Conservation (phyloP, 2,888 invertebrate genomes). For the Mycalesis mineus region DNA sequence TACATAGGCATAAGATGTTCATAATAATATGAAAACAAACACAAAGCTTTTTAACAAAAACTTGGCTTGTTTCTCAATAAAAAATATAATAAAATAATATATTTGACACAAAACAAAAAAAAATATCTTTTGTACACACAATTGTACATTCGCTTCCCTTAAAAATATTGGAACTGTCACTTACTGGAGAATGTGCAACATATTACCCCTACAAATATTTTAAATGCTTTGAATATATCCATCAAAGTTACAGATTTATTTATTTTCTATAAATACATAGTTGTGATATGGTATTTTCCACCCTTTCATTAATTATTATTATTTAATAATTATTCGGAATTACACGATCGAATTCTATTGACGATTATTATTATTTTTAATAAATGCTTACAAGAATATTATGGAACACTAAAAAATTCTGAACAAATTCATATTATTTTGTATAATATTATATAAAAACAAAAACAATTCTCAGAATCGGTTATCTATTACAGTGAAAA, state of each 20-base stretch:
- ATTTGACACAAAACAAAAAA: not conserved
- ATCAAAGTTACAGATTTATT: constrained; percentile 44
- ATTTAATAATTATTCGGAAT: constrained; percentile 27
- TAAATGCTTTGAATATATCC: constrained; percentile 53
- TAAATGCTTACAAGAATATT: constrained; percentile 35
- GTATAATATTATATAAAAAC: constrained; percentile 20
- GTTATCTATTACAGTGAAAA: constrained; percentile 38
- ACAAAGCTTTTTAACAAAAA: not conserved
- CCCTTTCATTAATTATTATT: constrained; percentile 37
- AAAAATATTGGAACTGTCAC: constrained; percentile 2
- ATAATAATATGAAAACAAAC: not conserved
- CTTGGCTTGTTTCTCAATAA: not conserved
- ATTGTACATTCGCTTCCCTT: constrained; percentile 2
- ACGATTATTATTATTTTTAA: constrained; percentile 22
- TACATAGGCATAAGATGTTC: not conserved
- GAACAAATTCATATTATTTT: constrained; percentile 17
- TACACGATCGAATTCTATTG: constrained; percentile 25
- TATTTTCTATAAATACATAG: constrained; percentile 60
- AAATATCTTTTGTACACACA: not conserved
- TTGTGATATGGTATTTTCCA: constrained; percentile 72
- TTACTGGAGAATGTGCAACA: constrained; percentile 17
- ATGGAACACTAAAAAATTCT: constrained; percentile 25
- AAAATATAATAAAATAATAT: not conserved
- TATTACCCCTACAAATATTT: constrained; percentile 28
- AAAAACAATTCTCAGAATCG: constrained; percentile 30